Conservation (phyloP, 1,140 invertebrate genomes). For the Temnothorax nylanderi region DNA sequence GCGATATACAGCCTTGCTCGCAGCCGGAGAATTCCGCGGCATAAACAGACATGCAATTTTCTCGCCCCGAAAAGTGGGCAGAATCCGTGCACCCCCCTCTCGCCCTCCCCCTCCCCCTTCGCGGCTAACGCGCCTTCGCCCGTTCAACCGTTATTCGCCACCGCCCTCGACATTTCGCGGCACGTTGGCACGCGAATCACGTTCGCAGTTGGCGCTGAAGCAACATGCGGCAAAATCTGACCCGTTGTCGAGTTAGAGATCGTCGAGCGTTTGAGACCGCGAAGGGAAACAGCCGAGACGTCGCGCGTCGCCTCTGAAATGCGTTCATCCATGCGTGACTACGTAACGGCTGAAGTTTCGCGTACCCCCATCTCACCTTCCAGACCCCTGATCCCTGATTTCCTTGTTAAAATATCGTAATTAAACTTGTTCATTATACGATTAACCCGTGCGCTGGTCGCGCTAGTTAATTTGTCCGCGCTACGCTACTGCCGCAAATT, state of each 20-base stretch:
- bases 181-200: constrained; percentile 73
- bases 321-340: constrained; percentile 27
- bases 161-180: constrained; percentile 13
- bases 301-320: not conserved
- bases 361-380: constrained; percentile 30
- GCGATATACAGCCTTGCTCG: constrained; percentile 23
- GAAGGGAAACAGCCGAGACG: not conserved
- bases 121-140: not conserved
- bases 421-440: constrained; percentile 74
- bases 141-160: constrained; percentile 5
- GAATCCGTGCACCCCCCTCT: not conserved
- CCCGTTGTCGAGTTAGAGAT: constrained; percentile 53
- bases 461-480: constrained; percentile 76
- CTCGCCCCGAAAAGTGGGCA: constrained; percentile 46
- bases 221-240: constrained; percentile 69
- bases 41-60: constrained; percentile 64
- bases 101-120: not conserved
- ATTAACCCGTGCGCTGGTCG: constrained; percentile 28
- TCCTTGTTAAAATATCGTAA: constrained; percentile 72
- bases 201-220: constrained; percentile 61
- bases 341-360: constrained; percentile 74
- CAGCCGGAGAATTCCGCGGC: constrained; percentile 42
- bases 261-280: constrained; percentile 36
- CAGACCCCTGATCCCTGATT: not conserved
- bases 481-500: constrained; percentile 28